These are phyloP conservation scores for Colius striatus DNA, from an alignment of 2,113 vertebrate genomes.

Conservation along the genomic window DNA sequence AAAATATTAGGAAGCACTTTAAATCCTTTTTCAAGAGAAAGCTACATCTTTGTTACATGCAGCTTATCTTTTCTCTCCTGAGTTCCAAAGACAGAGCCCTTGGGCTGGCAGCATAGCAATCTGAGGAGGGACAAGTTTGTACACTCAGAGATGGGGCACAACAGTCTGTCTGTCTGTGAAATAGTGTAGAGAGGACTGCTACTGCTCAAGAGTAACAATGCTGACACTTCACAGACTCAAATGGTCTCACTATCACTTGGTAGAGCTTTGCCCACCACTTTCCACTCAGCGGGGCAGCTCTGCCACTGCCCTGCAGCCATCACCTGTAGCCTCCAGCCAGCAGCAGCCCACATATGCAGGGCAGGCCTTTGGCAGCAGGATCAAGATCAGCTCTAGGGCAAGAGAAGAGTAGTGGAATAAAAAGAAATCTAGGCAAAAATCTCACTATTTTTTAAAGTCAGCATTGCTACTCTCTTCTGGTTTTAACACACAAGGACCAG, in stretches of 20 bases:
- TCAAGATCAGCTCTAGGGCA: background rate
- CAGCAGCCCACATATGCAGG: rapidly evolving
- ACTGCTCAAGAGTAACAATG: background rate
- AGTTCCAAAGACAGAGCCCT: background rate
- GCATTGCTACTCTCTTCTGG: background rate
- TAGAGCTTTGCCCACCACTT: background rate
- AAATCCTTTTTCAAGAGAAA: background rate
- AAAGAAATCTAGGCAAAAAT: background rate
- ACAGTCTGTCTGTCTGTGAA: background rate
- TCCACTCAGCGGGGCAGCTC: background rate
- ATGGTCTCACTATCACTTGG: background rate
- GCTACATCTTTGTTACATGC: background rate
- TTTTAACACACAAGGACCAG: background rate
- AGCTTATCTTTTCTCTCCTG: background rate
- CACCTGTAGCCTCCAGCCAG: background rate
- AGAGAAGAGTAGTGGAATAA: background rate
- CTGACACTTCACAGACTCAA: background rate
- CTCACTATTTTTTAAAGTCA: rapidly evolving
- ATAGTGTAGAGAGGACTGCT: background rate
- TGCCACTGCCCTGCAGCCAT: background rate
- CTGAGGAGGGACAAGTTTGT: background rate
- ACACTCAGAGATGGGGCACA: rapidly evolving
- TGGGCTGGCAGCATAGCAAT: rapidly evolving
- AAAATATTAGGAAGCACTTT: background rate
- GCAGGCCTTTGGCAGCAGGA: rapidly evolving